Percentiles rank a stretch among this genome's conserved stretches.
phyloP scores from a whole-genome alignment of 2,888 invertebrate species.

The Megalurothrips usitatus region DNA sequence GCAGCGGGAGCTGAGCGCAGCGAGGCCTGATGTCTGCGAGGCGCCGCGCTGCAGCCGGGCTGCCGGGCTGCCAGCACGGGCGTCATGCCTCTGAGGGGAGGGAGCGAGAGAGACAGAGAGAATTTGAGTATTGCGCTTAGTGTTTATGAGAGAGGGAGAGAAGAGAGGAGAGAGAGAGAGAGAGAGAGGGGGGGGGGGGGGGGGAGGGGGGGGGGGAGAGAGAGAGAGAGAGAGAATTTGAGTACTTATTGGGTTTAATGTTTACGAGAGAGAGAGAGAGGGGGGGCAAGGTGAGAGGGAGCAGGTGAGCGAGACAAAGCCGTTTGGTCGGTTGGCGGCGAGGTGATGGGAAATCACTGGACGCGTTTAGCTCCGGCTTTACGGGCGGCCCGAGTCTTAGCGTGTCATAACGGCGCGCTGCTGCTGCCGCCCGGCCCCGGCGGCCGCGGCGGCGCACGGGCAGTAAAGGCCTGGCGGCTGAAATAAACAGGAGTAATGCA shows the following conservation, averaged over 20 bases:
- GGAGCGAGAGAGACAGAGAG: too few species aligned
- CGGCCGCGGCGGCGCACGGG: too few species aligned
- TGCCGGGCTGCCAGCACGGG: too few species aligned
- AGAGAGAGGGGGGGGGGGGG: background rate
- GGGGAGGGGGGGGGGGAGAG: background rate
- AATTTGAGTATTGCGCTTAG: too few species aligned
- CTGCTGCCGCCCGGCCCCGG: background rate
- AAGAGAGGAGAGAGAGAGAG: background rate
- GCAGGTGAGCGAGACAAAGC: too few species aligned
- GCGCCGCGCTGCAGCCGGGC: too few species aligned
- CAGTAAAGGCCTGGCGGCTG: too few species aligned
- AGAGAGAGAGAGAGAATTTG: slow-evolving; percentile 25
- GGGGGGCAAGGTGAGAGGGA: background rate
- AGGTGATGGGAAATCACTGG: background rate
- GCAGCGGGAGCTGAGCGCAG: background rate
- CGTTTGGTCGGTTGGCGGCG: background rate
- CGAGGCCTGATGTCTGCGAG: too few species aligned
- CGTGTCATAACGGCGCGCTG: background rate
- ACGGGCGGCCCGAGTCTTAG: background rate
- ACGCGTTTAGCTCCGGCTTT: background rate
- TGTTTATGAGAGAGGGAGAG: slow-evolving; percentile 27
- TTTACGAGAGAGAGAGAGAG: slow-evolving; percentile 27
- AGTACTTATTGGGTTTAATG: too few species aligned
- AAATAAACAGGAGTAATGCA: too few species aligned
- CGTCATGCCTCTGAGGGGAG: too few species aligned